Conservation (phyloP, 2,797 vertebrate genomes). For the Cygnus olor region DNA sequence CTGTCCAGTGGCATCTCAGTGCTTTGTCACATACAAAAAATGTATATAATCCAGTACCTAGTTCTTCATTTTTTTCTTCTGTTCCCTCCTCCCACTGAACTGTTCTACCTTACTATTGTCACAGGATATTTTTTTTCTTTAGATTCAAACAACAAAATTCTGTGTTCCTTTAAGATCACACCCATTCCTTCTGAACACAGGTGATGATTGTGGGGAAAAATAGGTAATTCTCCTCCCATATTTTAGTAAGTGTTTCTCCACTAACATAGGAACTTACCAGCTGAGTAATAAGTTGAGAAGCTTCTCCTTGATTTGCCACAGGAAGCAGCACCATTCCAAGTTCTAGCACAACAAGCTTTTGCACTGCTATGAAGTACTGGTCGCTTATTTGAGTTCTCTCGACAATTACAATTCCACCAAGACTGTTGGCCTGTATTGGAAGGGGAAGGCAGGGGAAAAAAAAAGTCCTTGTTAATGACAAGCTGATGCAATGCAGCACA, state of each 20-base stretch:
- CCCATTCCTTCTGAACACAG: not conserved
- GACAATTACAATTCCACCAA: slow-evolving; percentile 85
- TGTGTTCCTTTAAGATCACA: not conserved
- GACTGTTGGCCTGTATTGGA: slow-evolving; percentile 78
- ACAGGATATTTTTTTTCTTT: not conserved
- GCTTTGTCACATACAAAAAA: not conserved
- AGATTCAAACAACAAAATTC: not conserved
- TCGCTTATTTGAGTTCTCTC: slow-evolving; percentile 87
- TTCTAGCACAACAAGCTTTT: slow-evolving; percentile 90
- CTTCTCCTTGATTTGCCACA: slow-evolving; percentile 84
- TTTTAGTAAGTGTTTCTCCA: not conserved
- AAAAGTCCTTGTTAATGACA: not conserved
- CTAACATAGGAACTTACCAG: slow-evolving; percentile 79
- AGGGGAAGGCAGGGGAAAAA: too few species aligned
- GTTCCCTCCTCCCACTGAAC: not conserved
- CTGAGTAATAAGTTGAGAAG: slow-evolving; percentile 87
- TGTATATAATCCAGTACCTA: not conserved
- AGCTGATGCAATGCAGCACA: not conserved
- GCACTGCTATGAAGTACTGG: slow-evolving; percentile 87
- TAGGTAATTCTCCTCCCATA: not conserved
- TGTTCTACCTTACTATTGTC: not conserved
- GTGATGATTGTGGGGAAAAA: not conserved
- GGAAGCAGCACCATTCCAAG: slow-evolving; percentile 90
- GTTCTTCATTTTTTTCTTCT: not conserved
- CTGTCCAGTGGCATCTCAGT: not conserved